Evolutionary conservation across 2,797 vertebrate genomes (phyloP).

Genomic region (Tadarida brasiliensis): DNA sequence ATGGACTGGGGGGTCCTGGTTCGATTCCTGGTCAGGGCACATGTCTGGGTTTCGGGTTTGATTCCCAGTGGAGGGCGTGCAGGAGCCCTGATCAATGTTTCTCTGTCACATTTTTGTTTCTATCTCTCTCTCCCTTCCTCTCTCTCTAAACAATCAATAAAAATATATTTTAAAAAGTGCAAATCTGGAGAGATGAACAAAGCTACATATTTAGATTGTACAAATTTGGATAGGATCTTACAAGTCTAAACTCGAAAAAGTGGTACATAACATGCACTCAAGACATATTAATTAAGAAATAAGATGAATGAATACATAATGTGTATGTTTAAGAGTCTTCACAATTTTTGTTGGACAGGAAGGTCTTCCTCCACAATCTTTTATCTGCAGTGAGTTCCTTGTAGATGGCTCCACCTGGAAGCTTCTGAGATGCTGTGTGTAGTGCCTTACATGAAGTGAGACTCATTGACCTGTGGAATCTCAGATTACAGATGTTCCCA

Average conservation of each 20-base stretch:
- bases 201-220: not conserved
- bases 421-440: not conserved
- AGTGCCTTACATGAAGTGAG: not conserved
- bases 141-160: too few species aligned
- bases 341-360: slow-evolving; percentile 4
- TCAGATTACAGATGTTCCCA: not conserved
- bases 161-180: not conserved
- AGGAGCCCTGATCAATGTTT: too few species aligned
- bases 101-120: too few species aligned
- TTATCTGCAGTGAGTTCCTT: not conserved
- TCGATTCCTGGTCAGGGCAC: too few species aligned
- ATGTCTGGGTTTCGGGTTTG: too few species aligned
- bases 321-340: not conserved
- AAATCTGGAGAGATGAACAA: not conserved
- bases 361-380: not conserved
- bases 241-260: not conserved
- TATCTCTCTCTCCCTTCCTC: too few species aligned
- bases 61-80: too few species aligned
- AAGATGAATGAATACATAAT: not conserved
- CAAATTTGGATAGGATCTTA: slow-evolving; percentile 21
- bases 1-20: too few species aligned
- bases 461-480: not conserved
- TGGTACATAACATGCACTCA: not conserved
- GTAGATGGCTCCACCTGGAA: not conserved
- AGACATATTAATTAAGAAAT: not conserved